These are phyloP conservation scores for Eolophus roseicapilla DNA, from an alignment of 2,113 vertebrate genomes.

Conservation along the genomic window DNA sequence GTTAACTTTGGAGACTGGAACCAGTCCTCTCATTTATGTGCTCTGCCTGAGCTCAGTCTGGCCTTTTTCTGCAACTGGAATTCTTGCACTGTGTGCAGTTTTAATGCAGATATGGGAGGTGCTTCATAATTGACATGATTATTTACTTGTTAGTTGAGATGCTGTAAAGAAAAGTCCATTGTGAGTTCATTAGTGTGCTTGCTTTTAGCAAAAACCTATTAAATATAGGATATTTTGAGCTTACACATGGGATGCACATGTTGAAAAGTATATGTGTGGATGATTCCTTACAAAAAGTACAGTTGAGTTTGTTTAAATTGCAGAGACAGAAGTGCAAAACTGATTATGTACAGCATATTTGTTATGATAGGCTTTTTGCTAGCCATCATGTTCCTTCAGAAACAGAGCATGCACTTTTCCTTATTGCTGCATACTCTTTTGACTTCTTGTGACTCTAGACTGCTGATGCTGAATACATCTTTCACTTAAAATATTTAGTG, in stretches of 20 bases:
- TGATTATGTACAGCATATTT: background rate
- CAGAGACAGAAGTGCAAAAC: background rate
- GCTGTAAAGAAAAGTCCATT: background rate
- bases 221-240: background rate
- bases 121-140: background rate
- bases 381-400: background rate
- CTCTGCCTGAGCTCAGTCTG: background rate
- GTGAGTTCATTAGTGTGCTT: background rate
- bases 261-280: background rate
- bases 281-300: background rate
- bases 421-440: background rate
- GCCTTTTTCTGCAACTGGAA: background rate
- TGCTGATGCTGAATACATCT: background rate
- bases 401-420: background rate
- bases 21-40: background rate
- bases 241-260: background rate
- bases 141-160: background rate
- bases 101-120: background rate
- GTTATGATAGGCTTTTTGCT: background rate
- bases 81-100: background rate
- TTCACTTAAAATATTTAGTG: background rate
- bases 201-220: background rate
- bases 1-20: background rate
- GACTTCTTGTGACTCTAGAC: background rate
- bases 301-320: background rate